Percentiles rank a stretch among this genome's conserved stretches.
phyloP scores from a whole-genome alignment of 2,797 vertebrate species.

The Spea hammondii region DNA sequence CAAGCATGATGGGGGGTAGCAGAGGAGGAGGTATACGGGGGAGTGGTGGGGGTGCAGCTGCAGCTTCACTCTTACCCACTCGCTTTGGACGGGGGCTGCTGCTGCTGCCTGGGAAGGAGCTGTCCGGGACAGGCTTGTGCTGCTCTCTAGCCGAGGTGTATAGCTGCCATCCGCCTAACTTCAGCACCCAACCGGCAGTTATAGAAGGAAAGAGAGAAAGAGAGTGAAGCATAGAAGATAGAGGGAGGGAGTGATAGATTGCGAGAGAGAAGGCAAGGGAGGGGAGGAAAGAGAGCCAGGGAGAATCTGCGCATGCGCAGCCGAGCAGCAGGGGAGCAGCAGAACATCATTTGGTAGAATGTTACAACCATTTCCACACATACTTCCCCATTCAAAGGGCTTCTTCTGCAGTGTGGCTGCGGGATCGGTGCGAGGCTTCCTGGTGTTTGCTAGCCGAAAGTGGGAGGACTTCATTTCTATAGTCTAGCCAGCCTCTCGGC shows the following conservation, averaged over 20 bases:
- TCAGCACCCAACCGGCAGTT: conserved; percentile 89
- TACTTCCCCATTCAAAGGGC: conserved; percentile 19
- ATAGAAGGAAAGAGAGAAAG: conserved; percentile 55
- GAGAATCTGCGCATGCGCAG: conserved; percentile 25
- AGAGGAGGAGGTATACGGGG: background rate
- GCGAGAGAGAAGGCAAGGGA: conserved; percentile 21
- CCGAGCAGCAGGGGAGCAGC: conserved; percentile 43
- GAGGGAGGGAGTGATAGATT: conserved; percentile 46
- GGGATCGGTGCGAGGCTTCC: background rate
- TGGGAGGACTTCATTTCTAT: background rate
- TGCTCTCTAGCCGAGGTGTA: conserved; percentile 78
- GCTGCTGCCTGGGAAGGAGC: conserved; percentile 55
- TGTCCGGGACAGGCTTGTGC: conserved; percentile 57
- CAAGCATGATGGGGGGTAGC: background rate
- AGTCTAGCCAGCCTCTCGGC: too few species aligned
- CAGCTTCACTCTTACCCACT: conserved; percentile 64
- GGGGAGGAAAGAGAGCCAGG: conserved; percentile 30
- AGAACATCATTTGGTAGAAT: conserved; percentile 35
- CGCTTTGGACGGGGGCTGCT: conserved; percentile 59
- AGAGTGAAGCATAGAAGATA: conserved; percentile 3
- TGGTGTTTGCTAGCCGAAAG: background rate
- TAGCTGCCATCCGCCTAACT: conserved; percentile 93
- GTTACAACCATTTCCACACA: conserved; percentile 47
- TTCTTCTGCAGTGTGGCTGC: conserved; percentile 1
- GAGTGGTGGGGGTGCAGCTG: background rate